phyloP scores from a whole-genome alignment of 2,888 invertebrate species.

The Cheilosia urbana region DNA sequence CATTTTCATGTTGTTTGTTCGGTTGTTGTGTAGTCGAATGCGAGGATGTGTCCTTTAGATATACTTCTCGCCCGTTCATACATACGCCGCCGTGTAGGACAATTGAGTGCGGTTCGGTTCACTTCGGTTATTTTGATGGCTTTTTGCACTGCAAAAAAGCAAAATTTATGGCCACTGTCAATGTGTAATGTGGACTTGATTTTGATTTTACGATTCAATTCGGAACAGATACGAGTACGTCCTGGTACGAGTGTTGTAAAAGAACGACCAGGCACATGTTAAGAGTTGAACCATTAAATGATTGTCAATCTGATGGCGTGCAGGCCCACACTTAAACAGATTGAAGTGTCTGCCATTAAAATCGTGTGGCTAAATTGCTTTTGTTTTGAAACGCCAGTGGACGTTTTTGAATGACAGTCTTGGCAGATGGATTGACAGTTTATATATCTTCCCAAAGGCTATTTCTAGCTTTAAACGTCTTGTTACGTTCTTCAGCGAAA shows the following conservation, averaged over 20 bases:
- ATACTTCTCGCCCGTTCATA: conserved; percentile 2
- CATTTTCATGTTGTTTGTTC: conserved; percentile 50
- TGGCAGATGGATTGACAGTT: too few relatives aligned
- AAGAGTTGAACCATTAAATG: conserved; percentile 60
- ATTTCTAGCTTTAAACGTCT: too few relatives aligned
- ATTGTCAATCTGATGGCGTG: conserved; percentile 68
- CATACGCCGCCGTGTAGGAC: conserved; percentile 45
- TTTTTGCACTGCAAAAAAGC: conserved; percentile 15
- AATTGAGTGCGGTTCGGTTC: conserved; percentile 68
- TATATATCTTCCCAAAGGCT: too few relatives aligned
- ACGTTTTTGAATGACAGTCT: too few relatives aligned
- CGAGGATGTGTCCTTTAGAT: conserved; percentile 23
- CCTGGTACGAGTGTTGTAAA: not conserved
- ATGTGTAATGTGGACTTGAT: conserved; percentile 71
- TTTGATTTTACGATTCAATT: conserved; percentile 74
- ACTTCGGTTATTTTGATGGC: conserved; percentile 67
- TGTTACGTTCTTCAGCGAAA: too few relatives aligned
- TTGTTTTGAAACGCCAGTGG: too few relatives aligned
- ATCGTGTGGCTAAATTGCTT: too few relatives aligned
- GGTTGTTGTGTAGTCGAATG: conserved; percentile 3
- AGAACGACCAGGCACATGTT: conserved; percentile 45
- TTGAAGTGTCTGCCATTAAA: too few relatives aligned
- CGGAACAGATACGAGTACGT: conserved; percentile 29
- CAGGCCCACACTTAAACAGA: too few relatives aligned
- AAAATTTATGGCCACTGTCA: conserved; percentile 63